Evolutionary conservation across 2,113 vertebrate genomes (phyloP).

Genomic region (Globicephala melas): DNA sequence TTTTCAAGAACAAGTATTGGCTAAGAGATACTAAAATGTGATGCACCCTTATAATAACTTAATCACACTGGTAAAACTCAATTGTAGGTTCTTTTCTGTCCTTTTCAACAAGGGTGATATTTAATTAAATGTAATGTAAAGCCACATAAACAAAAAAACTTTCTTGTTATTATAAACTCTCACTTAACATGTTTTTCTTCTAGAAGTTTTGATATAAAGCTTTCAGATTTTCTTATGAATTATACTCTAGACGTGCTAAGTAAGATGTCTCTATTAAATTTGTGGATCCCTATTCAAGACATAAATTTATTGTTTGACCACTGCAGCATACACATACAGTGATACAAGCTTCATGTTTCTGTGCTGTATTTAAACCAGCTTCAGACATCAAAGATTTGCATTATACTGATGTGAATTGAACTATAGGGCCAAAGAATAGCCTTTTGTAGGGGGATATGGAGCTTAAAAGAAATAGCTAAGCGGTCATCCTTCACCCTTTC

Average conservation of each 20-base stretch:
- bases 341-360: neutral
- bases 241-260: neutral
- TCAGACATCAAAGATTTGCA: slow-evolving; percentile 41
- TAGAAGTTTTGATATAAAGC: neutral
- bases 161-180: neutral
- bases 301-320: neutral
- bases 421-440: slow-evolving; percentile 14
- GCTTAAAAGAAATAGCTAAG: slow-evolving; percentile 45
- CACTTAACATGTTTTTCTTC: neutral
- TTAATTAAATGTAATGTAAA: neutral
- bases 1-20: neutral
- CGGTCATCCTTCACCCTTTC: neutral
- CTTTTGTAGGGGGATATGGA: slow-evolving; percentile 23
- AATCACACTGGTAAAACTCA: neutral
- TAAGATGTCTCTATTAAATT: neutral
- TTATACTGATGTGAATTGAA: slow-evolving; percentile 48
- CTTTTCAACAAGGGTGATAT: neutral
- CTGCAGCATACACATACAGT: neutral
- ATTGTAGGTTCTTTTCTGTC: neutral
- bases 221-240: slow-evolving; percentile 5
- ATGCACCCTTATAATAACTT: neutral
- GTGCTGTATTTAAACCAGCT: neutral
- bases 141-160: neutral
- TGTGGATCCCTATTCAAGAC: neutral
- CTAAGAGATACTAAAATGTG: neutral